These are phyloP conservation scores for Notamacropus eugenii DNA, from an alignment of 2,797 vertebrate species.

Conservation along the genomic window DNA sequence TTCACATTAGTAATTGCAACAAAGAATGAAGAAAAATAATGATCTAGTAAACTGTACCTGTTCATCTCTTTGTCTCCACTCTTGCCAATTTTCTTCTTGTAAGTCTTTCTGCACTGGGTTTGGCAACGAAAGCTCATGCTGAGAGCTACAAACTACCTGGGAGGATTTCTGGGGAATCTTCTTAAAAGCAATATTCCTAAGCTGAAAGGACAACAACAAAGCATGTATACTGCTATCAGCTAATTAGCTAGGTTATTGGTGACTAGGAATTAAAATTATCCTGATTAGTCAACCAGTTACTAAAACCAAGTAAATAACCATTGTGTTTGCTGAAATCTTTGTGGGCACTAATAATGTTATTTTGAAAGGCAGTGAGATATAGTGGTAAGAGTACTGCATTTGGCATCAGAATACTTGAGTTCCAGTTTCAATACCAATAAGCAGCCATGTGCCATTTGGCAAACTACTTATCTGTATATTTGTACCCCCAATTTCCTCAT, in stretches of 20 bases:
- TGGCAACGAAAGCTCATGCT: constrained; percentile 88
- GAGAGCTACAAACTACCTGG: constrained; percentile 85
- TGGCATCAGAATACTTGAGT: not conserved
- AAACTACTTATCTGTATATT: not conserved
- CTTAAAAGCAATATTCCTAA: constrained; percentile 96
- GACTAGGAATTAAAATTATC: not conserved
- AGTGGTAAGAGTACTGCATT: not conserved
- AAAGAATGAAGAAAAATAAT: constrained; percentile 45
- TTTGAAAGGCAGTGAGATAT: not conserved
- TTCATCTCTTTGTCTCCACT: constrained; percentile 95
- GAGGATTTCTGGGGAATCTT: constrained; percentile 95
- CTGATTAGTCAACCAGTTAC: constrained; percentile 4
- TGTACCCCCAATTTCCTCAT: not conserved
- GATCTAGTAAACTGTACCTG: constrained; percentile 86
- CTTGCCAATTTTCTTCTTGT: constrained; percentile 92
- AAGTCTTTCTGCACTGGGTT: constrained; percentile 79
- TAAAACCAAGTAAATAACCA: not conserved
- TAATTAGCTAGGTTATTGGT: constrained; percentile 29
- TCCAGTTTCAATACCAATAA: not conserved
- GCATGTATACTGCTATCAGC: constrained; percentile 37
- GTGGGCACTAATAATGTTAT: constrained; percentile 11
- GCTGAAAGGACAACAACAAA: constrained; percentile 82
- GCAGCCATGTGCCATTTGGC: not conserved
- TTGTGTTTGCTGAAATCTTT: constrained; percentile 17
- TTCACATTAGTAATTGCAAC: not conserved